These are phyloP conservation scores for Tricholaema leucomelas DNA, from an alignment of 2,113 vertebrate species.

Conservation along the genomic window DNA sequence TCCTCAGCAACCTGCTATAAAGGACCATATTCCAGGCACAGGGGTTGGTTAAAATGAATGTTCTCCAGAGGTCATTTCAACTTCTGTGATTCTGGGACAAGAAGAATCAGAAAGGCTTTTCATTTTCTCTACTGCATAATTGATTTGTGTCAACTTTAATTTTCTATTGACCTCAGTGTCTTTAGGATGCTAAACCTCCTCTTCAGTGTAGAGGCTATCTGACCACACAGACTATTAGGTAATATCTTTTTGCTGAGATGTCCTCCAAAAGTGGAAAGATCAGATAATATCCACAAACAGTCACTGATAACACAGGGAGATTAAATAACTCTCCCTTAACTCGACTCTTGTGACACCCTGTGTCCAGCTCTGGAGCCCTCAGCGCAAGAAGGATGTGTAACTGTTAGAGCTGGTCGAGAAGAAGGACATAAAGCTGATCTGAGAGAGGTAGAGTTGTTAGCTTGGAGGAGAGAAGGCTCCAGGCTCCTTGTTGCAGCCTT, in stretches of 20 bases:
- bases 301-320: neutral
- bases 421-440: too few relatives aligned
- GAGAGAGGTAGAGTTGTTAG: too few relatives aligned
- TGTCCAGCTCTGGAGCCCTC: too few relatives aligned
- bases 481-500: too few relatives aligned
- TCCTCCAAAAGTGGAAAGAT: neutral
- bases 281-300: neutral
- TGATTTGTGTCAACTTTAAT: neutral
- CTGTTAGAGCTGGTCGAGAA: too few relatives aligned
- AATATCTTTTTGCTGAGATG: neutral
- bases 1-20: neutral
- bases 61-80: neutral
- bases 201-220: neutral
- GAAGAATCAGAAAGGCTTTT: neutral
- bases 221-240: neutral
- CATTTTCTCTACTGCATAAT: neutral
- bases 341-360: too few relatives aligned
- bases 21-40: neutral
- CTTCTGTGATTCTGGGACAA: neutral
- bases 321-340: neutral
- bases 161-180: neutral
- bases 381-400: too few relatives aligned
- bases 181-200: neutral
- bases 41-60: neutral
- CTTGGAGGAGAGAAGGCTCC: too few relatives aligned